These are phyloP conservation scores for Lycocorax pyrrhopterus DNA, from an alignment of 2,113 vertebrate genomes.

Conservation along the genomic window DNA sequence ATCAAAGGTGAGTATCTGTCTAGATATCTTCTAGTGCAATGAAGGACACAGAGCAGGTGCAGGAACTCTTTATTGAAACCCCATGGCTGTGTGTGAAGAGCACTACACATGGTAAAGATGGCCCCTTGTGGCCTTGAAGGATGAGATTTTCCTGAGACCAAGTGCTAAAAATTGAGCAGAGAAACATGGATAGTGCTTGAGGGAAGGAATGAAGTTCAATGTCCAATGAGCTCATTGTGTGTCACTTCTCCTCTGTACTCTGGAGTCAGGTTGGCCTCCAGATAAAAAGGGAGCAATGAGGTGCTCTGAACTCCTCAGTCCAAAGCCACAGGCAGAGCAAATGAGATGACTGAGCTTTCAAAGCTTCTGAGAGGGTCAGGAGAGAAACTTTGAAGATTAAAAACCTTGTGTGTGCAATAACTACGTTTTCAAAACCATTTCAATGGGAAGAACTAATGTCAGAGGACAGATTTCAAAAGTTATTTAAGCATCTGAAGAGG, in stretches of 20 bases:
- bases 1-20: background rate
- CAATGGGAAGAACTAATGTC: background rate
- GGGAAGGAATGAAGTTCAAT: background rate
- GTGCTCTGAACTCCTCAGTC: background rate
- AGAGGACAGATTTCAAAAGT: background rate
- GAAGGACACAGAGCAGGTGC: background rate
- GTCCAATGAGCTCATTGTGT: rapidly evolving
- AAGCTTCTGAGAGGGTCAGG: background rate
- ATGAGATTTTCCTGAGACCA: background rate
- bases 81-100: background rate
- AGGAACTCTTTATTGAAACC: background rate
- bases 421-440: background rate
- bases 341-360: background rate
- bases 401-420: background rate
- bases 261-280: background rate
- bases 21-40: background rate
- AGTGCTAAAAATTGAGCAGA: background rate
- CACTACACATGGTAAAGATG: background rate
- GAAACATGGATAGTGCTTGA: background rate
- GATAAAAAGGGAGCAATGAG: background rate
- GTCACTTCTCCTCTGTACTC: background rate
- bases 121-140: background rate
- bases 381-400: background rate
- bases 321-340: background rate
- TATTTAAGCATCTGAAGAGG: background rate